phyloP scores from a whole-genome alignment of 1,140 invertebrate species.

The Laupala kohalensis region DNA sequence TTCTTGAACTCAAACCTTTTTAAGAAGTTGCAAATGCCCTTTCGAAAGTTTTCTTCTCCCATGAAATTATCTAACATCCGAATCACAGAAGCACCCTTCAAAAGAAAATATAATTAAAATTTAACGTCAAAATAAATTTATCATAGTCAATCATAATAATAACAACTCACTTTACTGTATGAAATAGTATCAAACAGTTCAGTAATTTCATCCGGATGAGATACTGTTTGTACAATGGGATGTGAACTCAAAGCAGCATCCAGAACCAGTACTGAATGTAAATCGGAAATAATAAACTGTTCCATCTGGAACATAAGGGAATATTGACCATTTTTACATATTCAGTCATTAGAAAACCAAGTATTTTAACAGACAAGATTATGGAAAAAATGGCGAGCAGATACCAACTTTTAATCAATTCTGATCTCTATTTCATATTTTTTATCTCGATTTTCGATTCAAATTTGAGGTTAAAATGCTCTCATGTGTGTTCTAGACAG shows the following conservation, averaged over 20 bases:
- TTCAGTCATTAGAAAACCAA: too few relatives aligned
- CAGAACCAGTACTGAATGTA: constrained; percentile 56
- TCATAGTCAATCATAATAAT: constrained; percentile 9
- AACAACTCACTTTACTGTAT: constrained; percentile 67
- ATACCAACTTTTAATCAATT: too few relatives aligned
- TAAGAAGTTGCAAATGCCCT: constrained; percentile 59
- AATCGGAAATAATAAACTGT: constrained; percentile 56
- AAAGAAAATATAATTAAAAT: constrained; percentile 12
- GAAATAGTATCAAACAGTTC: constrained; percentile 87
- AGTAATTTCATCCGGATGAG: constrained; percentile 77
- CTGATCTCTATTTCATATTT: too few relatives aligned
- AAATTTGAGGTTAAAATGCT: too few relatives aligned
- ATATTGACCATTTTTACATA: background rate
- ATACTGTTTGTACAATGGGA: constrained; percentile 71
- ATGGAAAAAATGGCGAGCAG: too few relatives aligned
- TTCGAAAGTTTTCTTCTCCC: constrained; percentile 55
- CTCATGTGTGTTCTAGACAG: too few relatives aligned
- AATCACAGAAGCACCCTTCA: constrained; percentile 70
- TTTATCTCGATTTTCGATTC: too few relatives aligned
- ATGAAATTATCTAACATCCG: constrained; percentile 83
- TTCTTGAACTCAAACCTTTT: constrained; percentile 54
- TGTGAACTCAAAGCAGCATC: constrained; percentile 77
- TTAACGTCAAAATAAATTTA: background rate
- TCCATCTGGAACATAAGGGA: constrained; percentile 36
- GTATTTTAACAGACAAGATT: too few relatives aligned